Conservation (phyloP, 2,888 invertebrate species). For the Ditylenchus weischeri region DNA sequence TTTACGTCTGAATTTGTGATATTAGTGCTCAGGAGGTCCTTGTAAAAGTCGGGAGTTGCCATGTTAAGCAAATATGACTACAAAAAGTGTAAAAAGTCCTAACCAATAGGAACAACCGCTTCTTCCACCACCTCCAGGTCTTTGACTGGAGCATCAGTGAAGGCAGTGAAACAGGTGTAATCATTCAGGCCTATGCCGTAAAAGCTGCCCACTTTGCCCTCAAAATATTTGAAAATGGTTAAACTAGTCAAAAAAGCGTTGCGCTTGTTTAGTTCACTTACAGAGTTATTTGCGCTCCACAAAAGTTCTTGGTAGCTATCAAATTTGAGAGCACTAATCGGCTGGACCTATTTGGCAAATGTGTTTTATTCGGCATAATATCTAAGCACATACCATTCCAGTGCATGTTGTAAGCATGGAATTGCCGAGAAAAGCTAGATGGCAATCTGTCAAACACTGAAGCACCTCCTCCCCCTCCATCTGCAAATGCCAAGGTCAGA, state of each 20-base stretch:
- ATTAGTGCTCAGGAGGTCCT: too few relatives aligned
- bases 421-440: slow-evolving; percentile 7
- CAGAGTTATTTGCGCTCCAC: slow-evolving; percentile 15
- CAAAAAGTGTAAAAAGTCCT: not conserved
- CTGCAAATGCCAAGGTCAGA: too few relatives aligned
- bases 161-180: slow-evolving; percentile 10
- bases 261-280: not conserved
- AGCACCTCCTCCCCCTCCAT: too few relatives aligned
- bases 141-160: slow-evolving; percentile 1
- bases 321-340: slow-evolving; percentile 21
- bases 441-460: slow-evolving; percentile 2
- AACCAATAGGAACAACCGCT: slow-evolving; percentile 11
- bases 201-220: slow-evolving; percentile 23
- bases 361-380: too few relatives aligned
- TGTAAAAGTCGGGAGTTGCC: too few relatives aligned
- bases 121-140: slow-evolving; percentile 17
- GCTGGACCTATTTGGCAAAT: too few relatives aligned
- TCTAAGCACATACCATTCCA: not conserved
- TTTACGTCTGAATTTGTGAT: too few relatives aligned
- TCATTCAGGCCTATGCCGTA: slow-evolving; percentile 9
- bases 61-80: too few relatives aligned
- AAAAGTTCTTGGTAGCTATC: slow-evolving; percentile 24
- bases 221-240: not conserved
- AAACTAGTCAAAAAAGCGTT: not conserved
- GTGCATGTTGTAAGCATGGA: slow-evolving; percentile 7